Evolutionary conservation across 1,140 invertebrate species (phyloP).

Genomic region (Dryas iulia): DNA sequence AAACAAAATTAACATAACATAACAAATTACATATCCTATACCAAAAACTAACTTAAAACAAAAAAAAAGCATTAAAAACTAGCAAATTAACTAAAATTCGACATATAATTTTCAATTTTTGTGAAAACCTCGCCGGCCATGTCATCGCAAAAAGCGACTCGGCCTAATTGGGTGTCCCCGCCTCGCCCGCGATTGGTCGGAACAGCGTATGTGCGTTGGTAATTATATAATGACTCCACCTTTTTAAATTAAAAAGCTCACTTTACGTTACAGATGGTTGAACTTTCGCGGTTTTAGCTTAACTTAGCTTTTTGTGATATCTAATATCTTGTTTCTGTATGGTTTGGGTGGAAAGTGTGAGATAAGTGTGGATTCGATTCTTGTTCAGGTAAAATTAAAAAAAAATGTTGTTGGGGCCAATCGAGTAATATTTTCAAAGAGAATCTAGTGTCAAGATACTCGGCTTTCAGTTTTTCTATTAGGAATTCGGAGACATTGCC

Average conservation of each 20-base stretch:
- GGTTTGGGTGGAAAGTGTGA: not conserved
- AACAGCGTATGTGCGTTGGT: slow-evolving; percentile 35
- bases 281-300: slow-evolving; percentile 21
- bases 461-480: no score
- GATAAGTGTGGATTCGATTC: no score
- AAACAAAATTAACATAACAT: not conserved
- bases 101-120: slow-evolving; percentile 34
- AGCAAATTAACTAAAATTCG: no score
- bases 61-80: no score
- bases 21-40: not conserved
- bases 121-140: slow-evolving; percentile 35
- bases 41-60: no score
- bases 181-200: slow-evolving; percentile 51
- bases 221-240: slow-evolving; percentile 73
- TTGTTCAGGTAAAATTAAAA: no score
- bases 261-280: slow-evolving; percentile 21
- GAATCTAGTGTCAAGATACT: no score
- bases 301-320: slow-evolving; percentile 14
- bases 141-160: slow-evolving; percentile 49
- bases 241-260: slow-evolving; percentile 60
- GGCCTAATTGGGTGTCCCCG: slow-evolving; percentile 60
- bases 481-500: no score
- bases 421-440: no score
- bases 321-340: slow-evolving; percentile 7
- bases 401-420: no score